Evolutionary conservation across 2,797 vertebrate genomes (phyloP).

Genomic region (Phoebastria nigripes): DNA sequence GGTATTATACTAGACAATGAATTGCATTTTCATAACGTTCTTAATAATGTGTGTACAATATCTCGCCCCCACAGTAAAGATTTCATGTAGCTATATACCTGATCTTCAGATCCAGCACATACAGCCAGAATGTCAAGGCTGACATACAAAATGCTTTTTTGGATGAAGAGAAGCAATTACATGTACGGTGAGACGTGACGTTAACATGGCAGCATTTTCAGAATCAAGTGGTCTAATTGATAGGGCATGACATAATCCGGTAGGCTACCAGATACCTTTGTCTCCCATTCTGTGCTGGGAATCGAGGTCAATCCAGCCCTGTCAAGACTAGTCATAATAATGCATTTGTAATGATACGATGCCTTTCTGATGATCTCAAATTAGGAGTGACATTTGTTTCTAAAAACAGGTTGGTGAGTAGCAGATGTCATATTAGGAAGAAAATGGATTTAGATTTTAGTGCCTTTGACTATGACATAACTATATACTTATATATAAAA

Average conservation of each 20-base stretch:
- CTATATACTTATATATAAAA: slow-evolving; percentile 52
- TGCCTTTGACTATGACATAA: slow-evolving; percentile 73
- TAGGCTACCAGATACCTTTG: neutral
- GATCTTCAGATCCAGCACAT: slow-evolving; percentile 32
- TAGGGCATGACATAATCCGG: neutral
- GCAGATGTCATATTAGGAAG: slow-evolving; percentile 59
- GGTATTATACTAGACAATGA: slow-evolving; percentile 56
- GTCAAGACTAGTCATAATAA: neutral
- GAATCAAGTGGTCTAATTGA: neutral
- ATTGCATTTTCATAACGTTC: slow-evolving; percentile 45
- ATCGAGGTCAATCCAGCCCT: neutral
- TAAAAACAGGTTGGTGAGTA: slow-evolving; percentile 39
- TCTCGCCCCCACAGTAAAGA: neutral
- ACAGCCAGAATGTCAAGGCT: neutral
- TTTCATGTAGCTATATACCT: slow-evolving; percentile 25
- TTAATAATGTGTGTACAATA: neutral
- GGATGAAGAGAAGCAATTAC: slow-evolving; percentile 33
- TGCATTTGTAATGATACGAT: slow-evolving; percentile 11
- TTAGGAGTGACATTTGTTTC: slow-evolving; percentile 40
- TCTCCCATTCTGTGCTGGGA: neutral
- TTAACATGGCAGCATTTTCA: neutral
- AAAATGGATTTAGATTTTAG: slow-evolving; percentile 69
- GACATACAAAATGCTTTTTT: neutral
- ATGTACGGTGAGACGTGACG: neutral
- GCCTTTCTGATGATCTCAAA: slow-evolving; percentile 45